Base-by-base conservation (phyloP, 2,113 vertebrate genomes). In the Osmerus eperlanus region DNA sequence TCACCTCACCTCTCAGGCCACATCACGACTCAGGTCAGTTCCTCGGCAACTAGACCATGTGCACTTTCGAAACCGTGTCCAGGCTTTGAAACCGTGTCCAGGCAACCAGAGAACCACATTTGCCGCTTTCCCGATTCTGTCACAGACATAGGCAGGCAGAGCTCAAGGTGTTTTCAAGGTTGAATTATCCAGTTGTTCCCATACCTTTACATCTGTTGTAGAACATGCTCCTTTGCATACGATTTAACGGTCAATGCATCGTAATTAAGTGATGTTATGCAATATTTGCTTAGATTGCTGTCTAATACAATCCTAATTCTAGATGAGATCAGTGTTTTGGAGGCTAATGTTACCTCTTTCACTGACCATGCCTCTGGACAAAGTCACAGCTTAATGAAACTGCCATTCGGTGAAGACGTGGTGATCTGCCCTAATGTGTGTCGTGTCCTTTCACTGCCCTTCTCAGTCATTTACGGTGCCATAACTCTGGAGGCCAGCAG, bases 11-110 rank as follows among this genome's bases (percentile, higher is more conserved):
- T 55, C 18, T 76, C 18, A 73, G 65, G 15, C 56, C 2, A 29
- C 55, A 19, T 78, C 25, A 67, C 4, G 54, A 70, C 32, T 2
- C 68, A 23, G 67, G 32, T 59, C 55, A 23, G 70, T 11, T 64
- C 9, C 59, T 5, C 58, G 23, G 1, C 59, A 1, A 58, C 23
- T 15, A 14, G 8, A 47, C 41, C 41, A 8, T 9, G 41, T 47
- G 41, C 41, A 47, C 41, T 47, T 47, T 47, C 41, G 7, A 47
- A 47, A 47, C 41, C 41, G 9, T 47, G 41, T 47, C 41, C 41
- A 47, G 41, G 41, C 41, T 47, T 47, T 9, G 7, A 47, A 47
- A 47, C 41, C 41, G 41, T 47, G 41, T 47, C 41, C 41, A 47
- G 41, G 41, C 41, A 47, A 47, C 41, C 41, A 47, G 41, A 47